Conservation (phyloP, 2,888 invertebrate species). For the Orthosia incerta region DNA sequence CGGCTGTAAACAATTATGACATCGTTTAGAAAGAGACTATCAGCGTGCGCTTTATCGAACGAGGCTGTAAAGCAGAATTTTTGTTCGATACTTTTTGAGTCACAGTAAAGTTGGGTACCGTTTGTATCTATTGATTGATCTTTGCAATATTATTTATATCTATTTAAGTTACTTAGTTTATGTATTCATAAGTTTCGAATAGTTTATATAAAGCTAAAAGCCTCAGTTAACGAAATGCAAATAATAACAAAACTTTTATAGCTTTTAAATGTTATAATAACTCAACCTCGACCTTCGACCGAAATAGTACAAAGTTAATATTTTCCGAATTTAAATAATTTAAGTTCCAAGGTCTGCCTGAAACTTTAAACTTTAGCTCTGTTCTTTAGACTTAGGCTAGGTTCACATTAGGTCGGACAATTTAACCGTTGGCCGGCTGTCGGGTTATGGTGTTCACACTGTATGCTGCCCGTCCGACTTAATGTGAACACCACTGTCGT, state of each 20-base stretch:
- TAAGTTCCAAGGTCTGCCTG: slow-evolving; percentile 24
- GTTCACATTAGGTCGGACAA: no score
- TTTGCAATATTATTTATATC: no score
- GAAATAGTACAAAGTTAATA: slow-evolving; percentile 18
- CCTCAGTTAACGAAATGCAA: background rate
- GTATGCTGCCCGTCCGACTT: no score
- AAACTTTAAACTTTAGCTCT: slow-evolving; percentile 36
- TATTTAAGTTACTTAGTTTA: background rate
- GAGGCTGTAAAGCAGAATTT: no score
- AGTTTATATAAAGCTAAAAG: background rate
- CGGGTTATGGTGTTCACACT: no score
- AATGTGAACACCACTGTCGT: no score
- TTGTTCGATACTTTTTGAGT: no score
- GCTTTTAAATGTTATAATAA: slow-evolving; percentile 13
- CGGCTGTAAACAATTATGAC: background rate
- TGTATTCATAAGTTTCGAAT: background rate
- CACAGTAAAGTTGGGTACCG: no score
- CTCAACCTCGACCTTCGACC: background rate
- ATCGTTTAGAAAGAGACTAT: background rate
- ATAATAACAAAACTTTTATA: background rate
- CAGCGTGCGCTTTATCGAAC: no score
- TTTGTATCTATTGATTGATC: no score
- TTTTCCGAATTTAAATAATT: slow-evolving; percentile 23
- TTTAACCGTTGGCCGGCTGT: no score
- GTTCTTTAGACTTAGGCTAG: slow-evolving; percentile 52